A percentile compares a stretch with the other conserved stretches of the same genome.
Conservation (phyloP, 2,888 invertebrate species). For the Trichopria drosophilae region DNA sequence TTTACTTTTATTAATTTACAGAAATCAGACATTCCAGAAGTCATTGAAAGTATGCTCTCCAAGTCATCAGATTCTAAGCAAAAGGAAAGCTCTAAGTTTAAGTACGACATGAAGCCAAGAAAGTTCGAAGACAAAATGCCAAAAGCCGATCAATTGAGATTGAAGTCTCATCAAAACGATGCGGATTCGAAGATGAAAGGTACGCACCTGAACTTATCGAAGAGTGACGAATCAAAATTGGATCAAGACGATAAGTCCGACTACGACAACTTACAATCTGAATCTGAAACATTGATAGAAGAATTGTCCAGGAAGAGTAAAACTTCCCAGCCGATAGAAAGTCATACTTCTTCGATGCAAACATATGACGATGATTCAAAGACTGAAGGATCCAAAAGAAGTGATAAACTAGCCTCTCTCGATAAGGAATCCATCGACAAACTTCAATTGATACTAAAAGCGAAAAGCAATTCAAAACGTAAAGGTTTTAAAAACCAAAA, state of each 20-base stretch:
- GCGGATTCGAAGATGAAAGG: slow-evolving; percentile 41
- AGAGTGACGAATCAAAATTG: slow-evolving; percentile 14
- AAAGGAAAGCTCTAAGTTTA: too few species aligned
- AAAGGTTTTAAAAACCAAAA: slow-evolving; percentile 49
- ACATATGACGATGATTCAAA: too few species aligned
- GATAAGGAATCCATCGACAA: slow-evolving; percentile 45
- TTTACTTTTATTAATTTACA: too few species aligned
- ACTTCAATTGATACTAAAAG: slow-evolving; percentile 31
- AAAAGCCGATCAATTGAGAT: slow-evolving; percentile 40
- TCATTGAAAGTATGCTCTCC: too few species aligned
- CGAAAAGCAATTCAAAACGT: slow-evolving; percentile 46
- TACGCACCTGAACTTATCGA: slow-evolving; percentile 18
- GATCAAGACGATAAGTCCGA: slow-evolving; percentile 35
- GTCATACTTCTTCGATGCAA: too few species aligned
- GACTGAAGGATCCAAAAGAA: slow-evolving; percentile 38
- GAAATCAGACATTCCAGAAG: too few species aligned
- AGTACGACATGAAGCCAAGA: slow-evolving; percentile 49
- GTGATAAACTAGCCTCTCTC: slow-evolving; percentile 35
- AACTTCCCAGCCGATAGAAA: too few species aligned
- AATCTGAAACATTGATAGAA: slow-evolving; percentile 52
- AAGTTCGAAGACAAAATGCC: slow-evolving; percentile 57
- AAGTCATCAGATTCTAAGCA: too few species aligned
- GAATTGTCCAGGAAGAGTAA: slow-evolving; percentile 52
- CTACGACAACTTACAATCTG: slow-evolving; percentile 44
- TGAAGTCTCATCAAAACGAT: slow-evolving; percentile 43